Conservation (phyloP, 2,888 invertebrate species). For the Metalampra italica region DNA sequence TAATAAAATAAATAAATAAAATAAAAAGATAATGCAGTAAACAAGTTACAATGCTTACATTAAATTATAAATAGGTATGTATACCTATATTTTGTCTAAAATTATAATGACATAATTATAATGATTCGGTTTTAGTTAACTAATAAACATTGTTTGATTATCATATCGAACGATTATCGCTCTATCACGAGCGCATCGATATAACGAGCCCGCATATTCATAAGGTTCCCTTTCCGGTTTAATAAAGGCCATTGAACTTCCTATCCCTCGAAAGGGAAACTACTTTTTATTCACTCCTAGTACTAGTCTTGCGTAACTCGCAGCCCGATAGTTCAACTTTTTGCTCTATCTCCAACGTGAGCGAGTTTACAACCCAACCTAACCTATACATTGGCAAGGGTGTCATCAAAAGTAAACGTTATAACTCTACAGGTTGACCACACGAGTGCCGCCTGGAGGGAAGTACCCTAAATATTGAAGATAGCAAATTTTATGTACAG, state of each 20-base stretch:
- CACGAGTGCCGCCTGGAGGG: too few relatives aligned
- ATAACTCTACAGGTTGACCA: too few relatives aligned
- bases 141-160: background rate
- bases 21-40: too few relatives aligned
- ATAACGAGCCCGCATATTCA: conserved; percentile 8
- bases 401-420: background rate
- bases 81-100: too few relatives aligned
- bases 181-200: background rate
- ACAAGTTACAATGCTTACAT: too few relatives aligned
- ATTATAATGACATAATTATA: background rate
- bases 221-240: conserved; percentile 44
- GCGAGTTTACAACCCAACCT: conserved; percentile 25
- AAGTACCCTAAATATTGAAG: too few relatives aligned
- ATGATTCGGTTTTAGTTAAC: background rate
- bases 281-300: conserved; percentile 47
- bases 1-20: too few relatives aligned
- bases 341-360: conserved; percentile 50
- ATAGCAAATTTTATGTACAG: too few relatives aligned
- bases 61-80: too few relatives aligned
- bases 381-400: background rate
- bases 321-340: conserved; percentile 49
- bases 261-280: conserved; percentile 65
- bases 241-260: conserved; percentile 58
- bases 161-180: background rate
- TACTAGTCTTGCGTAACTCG: conserved; percentile 69